Evolutionary conservation across 92 coral and sea anemone genomes (phyloP), one percentile per base, ranked within the genome.

Genomic region (Galaxea fascicularis): DNA sequence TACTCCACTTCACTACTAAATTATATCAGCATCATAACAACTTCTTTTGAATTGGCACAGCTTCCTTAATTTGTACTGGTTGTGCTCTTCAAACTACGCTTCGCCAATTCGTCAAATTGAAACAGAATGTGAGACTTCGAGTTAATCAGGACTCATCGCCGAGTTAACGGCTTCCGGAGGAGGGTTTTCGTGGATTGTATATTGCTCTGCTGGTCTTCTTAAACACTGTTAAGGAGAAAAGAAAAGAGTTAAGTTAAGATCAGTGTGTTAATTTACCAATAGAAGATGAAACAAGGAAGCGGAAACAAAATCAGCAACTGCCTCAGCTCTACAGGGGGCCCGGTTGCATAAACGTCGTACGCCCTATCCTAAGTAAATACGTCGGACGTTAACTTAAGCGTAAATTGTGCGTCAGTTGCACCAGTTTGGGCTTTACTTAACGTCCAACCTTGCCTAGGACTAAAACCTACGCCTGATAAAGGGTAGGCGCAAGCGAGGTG

Each of bases 121-220:
- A 49, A 2, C 3, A 35, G 3, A 35, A 2, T 35, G 41, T 35
- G 41, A n/a, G n/a, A n/a, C n/a, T n/a, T n/a, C n/a, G n/a, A 5
- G 21, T 12, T 66, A 66, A 68, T 79, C 84, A 1, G 84, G 75
- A 11, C 4, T 66, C 75, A 52, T 65, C n/a, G 22, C 75, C 4
- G 74, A 46, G 53, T 60, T 29, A 8, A 0, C 1, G 3, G 9
- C 17, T 0, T 18, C 53, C 13, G 56, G 0, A 3, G 0, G 45
- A 20, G 58, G 22, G 63, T 84, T 24, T 30, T 46, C 77, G 24
- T 85, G 89, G 22, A 52, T 13, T 44, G 22, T 4, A 63, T 85
- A 85, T 0, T 41, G 16, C 20, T n/a, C 27, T 5, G n/a, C n/a
- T n/a, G 90, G 91, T 82, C 84, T 83, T 11, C 66, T 79, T 67